Evolutionary conservation across 2,113 vertebrate species (phyloP).

Genomic region (Psilopsiagon aymara): DNA sequence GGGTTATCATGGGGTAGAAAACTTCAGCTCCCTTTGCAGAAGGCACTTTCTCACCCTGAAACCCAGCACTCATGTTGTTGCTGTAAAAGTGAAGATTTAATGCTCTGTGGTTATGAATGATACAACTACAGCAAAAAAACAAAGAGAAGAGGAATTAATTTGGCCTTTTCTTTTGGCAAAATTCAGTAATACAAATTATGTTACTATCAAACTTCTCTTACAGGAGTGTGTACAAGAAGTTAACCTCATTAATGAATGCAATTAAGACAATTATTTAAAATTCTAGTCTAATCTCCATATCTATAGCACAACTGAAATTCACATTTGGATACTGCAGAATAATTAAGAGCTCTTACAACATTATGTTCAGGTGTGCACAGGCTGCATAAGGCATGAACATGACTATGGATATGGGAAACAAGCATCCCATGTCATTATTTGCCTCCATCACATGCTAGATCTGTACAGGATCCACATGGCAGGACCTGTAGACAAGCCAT

Average conservation of each 20-base stretch:
- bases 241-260: not conserved
- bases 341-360: not conserved
- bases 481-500: not conserved
- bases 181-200: not conserved
- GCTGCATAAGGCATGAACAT: rapidly evolving
- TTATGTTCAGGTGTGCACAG: not conserved
- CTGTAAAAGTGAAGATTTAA: not conserved
- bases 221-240: not conserved
- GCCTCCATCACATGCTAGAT: not conserved
- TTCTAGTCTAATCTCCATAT: not conserved
- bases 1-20: not conserved
- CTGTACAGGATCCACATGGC: not conserved
- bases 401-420: not conserved
- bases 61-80: not conserved
- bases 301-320: not conserved
- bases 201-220: not conserved
- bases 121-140: not conserved
- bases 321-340: not conserved
- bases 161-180: not conserved
- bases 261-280: not conserved
- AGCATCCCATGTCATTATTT: not conserved
- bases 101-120: rapidly evolving
- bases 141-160: not conserved
- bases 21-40: not conserved
- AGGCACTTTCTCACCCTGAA: not conserved